Evolutionary conservation across 2,113 vertebrate species (phyloP).

Genomic region (Hippocampus zosterae): DNA sequence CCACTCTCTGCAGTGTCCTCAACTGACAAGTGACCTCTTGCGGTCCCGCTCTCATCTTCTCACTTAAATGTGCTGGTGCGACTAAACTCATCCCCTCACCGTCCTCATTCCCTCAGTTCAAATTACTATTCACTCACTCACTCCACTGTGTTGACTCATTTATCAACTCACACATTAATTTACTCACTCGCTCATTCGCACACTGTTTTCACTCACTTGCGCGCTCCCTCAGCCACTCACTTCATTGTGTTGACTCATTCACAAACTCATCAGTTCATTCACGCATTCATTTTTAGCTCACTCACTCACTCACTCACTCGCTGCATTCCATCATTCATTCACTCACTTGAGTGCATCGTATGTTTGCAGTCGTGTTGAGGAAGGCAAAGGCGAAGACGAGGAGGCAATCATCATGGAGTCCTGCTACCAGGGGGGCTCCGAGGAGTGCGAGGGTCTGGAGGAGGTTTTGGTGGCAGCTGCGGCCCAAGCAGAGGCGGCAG

Average conservation of each 20-base stretch:
- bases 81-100: background rate
- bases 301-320: background rate
- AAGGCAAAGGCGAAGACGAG: slow-evolving; percentile 2
- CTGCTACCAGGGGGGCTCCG: background rate
- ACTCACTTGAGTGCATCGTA: slow-evolving; percentile 1
- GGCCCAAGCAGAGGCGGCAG: slow-evolving; percentile 67
- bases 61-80: background rate
- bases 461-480: slow-evolving; percentile 66
- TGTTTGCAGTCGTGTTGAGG: slow-evolving; percentile 1
- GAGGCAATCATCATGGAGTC: slow-evolving; percentile 8
- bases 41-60: background rate
- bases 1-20: background rate
- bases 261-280: background rate
- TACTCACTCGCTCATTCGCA: background rate
- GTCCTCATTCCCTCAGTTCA: no score
- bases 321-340: background rate
- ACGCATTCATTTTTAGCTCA: background rate
- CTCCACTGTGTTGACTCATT: background rate
- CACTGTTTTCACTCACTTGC: no score
- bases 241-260: background rate
- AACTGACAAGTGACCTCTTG: background rate
- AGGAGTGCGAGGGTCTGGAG: slow-evolving; percentile 57
- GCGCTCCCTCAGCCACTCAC: background rate
- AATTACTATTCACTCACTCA: background rate
- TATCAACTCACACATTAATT: background rate